A percentile compares a stretch with the other conserved stretches of the same genome.
phyloP scores from a whole-genome alignment of 2,797 vertebrate species.

The Neosalanx taihuensis region DNA sequence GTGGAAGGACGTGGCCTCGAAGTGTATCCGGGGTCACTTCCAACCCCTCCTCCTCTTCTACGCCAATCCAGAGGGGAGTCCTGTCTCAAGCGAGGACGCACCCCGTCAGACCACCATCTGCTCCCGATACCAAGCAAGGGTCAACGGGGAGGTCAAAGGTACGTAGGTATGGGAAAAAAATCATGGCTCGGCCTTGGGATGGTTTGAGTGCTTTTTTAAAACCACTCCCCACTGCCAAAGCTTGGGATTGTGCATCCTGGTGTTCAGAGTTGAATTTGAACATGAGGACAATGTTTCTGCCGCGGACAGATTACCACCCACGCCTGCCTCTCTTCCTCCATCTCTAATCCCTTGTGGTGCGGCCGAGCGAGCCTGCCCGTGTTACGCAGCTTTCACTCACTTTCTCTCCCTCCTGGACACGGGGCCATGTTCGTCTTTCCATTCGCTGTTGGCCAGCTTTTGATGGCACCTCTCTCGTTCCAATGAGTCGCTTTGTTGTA shows the following conservation, averaged over 20 bases:
- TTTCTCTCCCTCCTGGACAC: conserved; percentile 39
- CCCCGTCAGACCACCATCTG: conserved; percentile 88
- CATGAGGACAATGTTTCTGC: conserved; percentile 72
- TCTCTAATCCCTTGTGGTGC: conserved; percentile 56
- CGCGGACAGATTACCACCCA: conserved; percentile 73
- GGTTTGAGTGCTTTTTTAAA: conserved; percentile 39
- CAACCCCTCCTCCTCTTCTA: conserved; percentile 96
- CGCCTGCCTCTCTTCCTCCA: conserved; percentile 54
- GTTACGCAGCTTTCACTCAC: conserved; percentile 34
- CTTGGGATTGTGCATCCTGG: conserved; percentile 50
- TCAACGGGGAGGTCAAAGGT: conserved; percentile 80
- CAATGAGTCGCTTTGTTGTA: conserved; percentile 58
- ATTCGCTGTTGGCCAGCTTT: conserved; percentile 42
- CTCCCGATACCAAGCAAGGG: conserved; percentile 82
- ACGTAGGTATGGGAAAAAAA: conserved; percentile 40
- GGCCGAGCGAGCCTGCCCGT: conserved; percentile 51
- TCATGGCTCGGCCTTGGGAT: conserved; percentile 31
- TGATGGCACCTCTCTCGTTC: conserved; percentile 30
- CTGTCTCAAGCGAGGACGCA: conserved; percentile 92
- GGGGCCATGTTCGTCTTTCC: conserved; percentile 48
- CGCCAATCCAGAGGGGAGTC: conserved; percentile 89
- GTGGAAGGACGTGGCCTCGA: conserved; percentile 97
- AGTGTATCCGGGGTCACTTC: conserved; percentile 93
- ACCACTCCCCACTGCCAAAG: conserved; percentile 16
- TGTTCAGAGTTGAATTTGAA: conserved; percentile 65